A percentile compares a stretch with the other conserved stretches of the same genome.
Evolutionary conservation across 2,888 invertebrate species (phyloP).

Genomic region (Acleris emargana): DNA sequence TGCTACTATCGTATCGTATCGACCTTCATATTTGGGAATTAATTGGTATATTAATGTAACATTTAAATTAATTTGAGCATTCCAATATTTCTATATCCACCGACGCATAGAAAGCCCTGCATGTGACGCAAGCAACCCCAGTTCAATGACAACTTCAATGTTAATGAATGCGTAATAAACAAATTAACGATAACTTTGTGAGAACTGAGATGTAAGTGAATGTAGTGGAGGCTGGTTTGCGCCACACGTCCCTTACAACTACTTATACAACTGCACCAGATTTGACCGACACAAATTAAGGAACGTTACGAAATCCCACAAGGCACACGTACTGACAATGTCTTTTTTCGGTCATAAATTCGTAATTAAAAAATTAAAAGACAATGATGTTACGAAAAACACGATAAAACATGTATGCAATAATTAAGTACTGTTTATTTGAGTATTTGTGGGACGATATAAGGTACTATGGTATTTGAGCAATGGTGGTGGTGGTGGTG

Average conservation of each 20-base stretch:
- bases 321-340: slow-evolving; percentile 9
- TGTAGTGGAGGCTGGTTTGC: slow-evolving; percentile 42
- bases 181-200: slow-evolving; percentile 41
- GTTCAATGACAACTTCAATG: slow-evolving; percentile 31
- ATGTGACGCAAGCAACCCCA: slow-evolving; percentile 28
- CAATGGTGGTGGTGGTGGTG: too few species aligned
- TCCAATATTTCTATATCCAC: background rate
- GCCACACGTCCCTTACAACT: slow-evolving; percentile 44
- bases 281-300: slow-evolving; percentile 41
- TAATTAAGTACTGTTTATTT: too few species aligned
- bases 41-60: too few species aligned
- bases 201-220: slow-evolving; percentile 45
- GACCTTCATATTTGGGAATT: too few species aligned
- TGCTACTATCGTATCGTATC: too few species aligned
- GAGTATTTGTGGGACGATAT: too few species aligned
- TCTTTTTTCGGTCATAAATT: slow-evolving; percentile 26
- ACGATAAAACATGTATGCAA: too few species aligned
- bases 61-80: background rate
- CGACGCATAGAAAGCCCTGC: slow-evolving; percentile 10
- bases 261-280: slow-evolving; percentile 41
- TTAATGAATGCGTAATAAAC: slow-evolving; percentile 35
- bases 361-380: slow-evolving; percentile 23
- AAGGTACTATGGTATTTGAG: too few species aligned
- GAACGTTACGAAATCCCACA: slow-evolving; percentile 48
- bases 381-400: too few species aligned